Conservation (phyloP, 37 sponge, comb jelly and placozoan species). For the Beroe ovata region DNA sequence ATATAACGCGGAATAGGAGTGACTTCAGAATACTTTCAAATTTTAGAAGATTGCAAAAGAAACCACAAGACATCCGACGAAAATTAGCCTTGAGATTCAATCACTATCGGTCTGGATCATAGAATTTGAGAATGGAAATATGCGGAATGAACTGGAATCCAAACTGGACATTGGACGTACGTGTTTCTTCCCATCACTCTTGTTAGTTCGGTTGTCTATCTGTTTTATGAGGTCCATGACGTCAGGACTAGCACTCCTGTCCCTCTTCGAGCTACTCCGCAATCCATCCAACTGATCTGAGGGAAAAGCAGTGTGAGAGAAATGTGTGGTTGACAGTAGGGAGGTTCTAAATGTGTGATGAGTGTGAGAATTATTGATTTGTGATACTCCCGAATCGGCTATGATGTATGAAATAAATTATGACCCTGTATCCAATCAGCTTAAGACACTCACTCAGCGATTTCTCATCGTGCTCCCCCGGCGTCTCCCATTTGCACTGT, state of each 20-base stretch:
- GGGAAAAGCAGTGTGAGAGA: neutral
- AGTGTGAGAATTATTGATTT: neutral
- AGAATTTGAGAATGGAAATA: too few species aligned
- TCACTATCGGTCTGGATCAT: too few species aligned
- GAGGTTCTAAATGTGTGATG: neutral
- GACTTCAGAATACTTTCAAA: neutral
- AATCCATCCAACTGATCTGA: constrained; percentile 64
- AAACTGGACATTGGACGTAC: too few species aligned
- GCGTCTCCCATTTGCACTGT: constrained; percentile 47
- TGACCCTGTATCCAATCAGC: too few species aligned
- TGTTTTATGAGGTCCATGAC: constrained; percentile 47
- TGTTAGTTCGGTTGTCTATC: constrained; percentile 6
- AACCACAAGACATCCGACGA: too few species aligned
- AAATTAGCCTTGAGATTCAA: too few species aligned
- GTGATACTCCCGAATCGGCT: neutral
- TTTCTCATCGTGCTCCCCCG: constrained; percentile 29
- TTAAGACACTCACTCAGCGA: constrained; percentile 54
- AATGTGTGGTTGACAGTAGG: neutral
- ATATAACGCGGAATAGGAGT: neutral
- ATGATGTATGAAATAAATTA: too few species aligned
- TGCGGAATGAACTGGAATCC: too few species aligned
- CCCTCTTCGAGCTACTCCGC: neutral
- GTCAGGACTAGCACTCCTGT: constrained; percentile 37
- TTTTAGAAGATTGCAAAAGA: too few species aligned
- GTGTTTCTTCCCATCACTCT: constrained; percentile 44